Conservation (phyloP, 2,888 invertebrate genomes). For the Erebia palarica region DNA sequence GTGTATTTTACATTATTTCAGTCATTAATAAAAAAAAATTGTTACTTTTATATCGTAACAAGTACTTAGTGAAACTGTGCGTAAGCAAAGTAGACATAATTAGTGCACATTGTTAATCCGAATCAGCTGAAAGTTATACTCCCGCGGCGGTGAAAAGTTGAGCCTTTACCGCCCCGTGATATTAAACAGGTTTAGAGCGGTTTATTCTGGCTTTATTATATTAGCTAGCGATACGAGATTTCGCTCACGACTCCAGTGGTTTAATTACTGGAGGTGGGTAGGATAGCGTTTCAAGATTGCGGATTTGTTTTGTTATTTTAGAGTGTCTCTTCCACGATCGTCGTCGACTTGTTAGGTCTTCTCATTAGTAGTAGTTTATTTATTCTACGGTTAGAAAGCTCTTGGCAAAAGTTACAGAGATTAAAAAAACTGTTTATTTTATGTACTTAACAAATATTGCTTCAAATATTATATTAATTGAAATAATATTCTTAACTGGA, state of each 20-base stretch:
- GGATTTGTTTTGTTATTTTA: slow-evolving; percentile 44
- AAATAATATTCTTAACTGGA: too few species aligned
- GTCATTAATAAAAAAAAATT: too few species aligned
- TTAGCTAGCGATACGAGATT: slow-evolving; percentile 74
- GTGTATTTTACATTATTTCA: too few species aligned
- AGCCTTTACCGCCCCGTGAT: slow-evolving; percentile 57
- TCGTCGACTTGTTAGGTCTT: not conserved
- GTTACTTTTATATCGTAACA: not conserved
- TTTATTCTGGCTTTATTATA: slow-evolving; percentile 78
- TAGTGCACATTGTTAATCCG: slow-evolving; percentile 57
- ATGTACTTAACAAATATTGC: too few species aligned
- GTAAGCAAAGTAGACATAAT: slow-evolving; percentile 59
- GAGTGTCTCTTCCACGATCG: slow-evolving; percentile 21
- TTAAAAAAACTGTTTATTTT: too few species aligned
- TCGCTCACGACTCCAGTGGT: slow-evolving; percentile 59
- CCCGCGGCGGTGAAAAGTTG: slow-evolving; percentile 68
- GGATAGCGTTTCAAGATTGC: slow-evolving; percentile 35
- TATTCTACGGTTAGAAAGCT: too few species aligned
- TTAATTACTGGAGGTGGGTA: slow-evolving; percentile 58
- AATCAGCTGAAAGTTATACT: slow-evolving; percentile 53
- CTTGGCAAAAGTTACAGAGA: not conserved
- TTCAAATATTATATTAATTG: too few species aligned
- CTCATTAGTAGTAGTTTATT: not conserved
- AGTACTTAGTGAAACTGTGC: not conserved
- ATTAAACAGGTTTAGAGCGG: slow-evolving; percentile 76